Base-by-base conservation (phyloP, 2,888 invertebrate species). In the Ditula angustiorana region DNA sequence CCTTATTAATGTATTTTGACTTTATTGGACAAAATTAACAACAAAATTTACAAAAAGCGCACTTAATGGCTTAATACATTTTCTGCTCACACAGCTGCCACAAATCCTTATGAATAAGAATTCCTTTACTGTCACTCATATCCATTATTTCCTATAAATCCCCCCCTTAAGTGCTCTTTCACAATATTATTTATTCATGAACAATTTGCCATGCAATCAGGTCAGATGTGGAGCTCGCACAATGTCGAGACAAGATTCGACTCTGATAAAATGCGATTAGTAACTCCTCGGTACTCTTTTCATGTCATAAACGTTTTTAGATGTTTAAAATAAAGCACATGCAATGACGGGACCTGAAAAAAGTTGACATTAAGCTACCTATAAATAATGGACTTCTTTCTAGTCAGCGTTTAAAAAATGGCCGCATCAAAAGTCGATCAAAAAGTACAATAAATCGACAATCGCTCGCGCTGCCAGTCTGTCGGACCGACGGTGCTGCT, bases 131-230 rank as follows among this genome's bases (percentile, higher is more conserved):
- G 50, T 46, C 44, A 35, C 44, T 52, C 33, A 50, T 58, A 44
- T 26, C 10, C 50, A 28, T 53, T 21, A 46, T 53, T 37, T 59
- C 5, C 65, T 13, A 53, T 66, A 71, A 71, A 73, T 72, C 75
- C 76, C 77, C 77, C 72, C 79, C 81, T 83, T 83, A 86, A 85
- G 77, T 74, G 77, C 76, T 78, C 82, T 82, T 79, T 81, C 77
- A 77, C 74, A 74, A 76, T 85, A 88, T 91, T 90, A 91, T 88
- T 88, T 92, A 91, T 92, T 92, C 90, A 92, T 91, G 90, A 90
- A 88, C 87, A 92, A 91, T 91, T 90, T 92, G 85, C 81, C 85
- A 87, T 89, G 88, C 88, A 90, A 90, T 90, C 89, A 88, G 89
- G 88, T 88, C 86, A 87, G 82, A 83, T 83, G 81, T 76, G 78